phyloP scores from a whole-genome alignment of 2,797 vertebrate species.

The Vultur gryphus region DNA sequence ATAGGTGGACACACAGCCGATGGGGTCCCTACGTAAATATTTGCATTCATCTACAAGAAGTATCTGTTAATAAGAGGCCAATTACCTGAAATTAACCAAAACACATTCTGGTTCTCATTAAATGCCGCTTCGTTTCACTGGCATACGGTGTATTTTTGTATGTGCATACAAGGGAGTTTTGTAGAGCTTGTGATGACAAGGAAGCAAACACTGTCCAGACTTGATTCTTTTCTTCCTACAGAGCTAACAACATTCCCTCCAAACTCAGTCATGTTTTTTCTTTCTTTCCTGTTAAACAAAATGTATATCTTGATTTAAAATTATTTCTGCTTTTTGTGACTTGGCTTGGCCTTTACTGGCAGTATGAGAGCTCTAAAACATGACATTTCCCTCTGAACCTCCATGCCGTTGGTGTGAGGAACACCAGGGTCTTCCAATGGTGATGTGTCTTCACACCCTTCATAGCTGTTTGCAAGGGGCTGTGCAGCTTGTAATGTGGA shows the following conservation, averaged over 20 bases:
- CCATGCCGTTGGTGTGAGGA: not conserved
- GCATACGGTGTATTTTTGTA: not conserved
- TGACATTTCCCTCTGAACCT: not conserved
- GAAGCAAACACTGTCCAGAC: constrained; percentile 43
- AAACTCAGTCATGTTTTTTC: not conserved
- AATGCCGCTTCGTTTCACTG: not conserved
- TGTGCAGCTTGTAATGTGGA: not conserved
- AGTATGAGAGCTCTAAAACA: not conserved
- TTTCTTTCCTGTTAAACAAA: constrained; percentile 10
- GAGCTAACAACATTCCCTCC: constrained; percentile 6
- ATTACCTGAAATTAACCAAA: constrained; percentile 24
- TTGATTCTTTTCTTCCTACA: not conserved
- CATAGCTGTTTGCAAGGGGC: not conserved
- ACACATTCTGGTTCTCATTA: not conserved
- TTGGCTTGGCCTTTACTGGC: not conserved
- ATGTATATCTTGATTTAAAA: not conserved
- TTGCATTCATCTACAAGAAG: not conserved
- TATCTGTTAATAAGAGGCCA: not conserved
- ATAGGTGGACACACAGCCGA: not conserved
- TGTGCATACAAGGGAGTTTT: not conserved
- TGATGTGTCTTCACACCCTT: not conserved
- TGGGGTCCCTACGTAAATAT: not conserved
- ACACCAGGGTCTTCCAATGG: not conserved
- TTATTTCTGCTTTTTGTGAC: not conserved
- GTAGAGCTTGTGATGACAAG: not conserved